phyloP scores from a whole-genome alignment of 2,888 invertebrate species.

The Pterostichus niger region DNA sequence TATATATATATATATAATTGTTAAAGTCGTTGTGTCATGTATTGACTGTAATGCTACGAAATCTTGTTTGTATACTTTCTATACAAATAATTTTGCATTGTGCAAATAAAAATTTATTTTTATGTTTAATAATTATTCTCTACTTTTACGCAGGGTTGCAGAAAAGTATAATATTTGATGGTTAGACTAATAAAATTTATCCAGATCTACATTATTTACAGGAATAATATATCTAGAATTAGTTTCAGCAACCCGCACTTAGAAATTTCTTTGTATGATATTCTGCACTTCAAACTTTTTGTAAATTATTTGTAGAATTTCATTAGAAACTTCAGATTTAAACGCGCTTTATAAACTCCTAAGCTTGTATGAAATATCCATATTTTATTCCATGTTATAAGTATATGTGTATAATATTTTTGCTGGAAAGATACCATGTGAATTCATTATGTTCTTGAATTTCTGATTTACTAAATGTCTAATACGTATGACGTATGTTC shows the following conservation, averaged over 20 bases:
- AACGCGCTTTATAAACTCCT: conserved; percentile 31
- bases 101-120: conserved; percentile 19
- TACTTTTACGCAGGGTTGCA: conserved; percentile 21
- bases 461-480: conserved; percentile 54
- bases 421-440: conserved; percentile 46
- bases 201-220: conserved; percentile 5
- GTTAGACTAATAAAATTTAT: conserved; percentile 7
- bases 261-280: conserved; percentile 15
- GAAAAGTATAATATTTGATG: conserved; percentile 21
- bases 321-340: not conserved
- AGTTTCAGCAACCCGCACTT: conserved; percentile 22
- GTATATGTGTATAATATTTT: conserved; percentile 53
- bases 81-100: conserved; percentile 12
- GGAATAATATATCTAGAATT: not conserved
- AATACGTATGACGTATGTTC: conserved; percentile 60
- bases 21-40: conserved; percentile 38
- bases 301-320: conserved; percentile 17
- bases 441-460: conserved; percentile 47
- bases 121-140: conserved; percentile 7
- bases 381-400: conserved; percentile 54
- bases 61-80: conserved; percentile 30
- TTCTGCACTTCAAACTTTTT: conserved; percentile 17
- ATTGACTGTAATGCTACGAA: conserved; percentile 24
- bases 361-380: conserved; percentile 53
- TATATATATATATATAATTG: conserved; percentile 38